A percentile compares a stretch with the other conserved stretches of the same genome.
Conservation (phyloP, 2,888 invertebrate species). For the Anaspis maculata region DNA sequence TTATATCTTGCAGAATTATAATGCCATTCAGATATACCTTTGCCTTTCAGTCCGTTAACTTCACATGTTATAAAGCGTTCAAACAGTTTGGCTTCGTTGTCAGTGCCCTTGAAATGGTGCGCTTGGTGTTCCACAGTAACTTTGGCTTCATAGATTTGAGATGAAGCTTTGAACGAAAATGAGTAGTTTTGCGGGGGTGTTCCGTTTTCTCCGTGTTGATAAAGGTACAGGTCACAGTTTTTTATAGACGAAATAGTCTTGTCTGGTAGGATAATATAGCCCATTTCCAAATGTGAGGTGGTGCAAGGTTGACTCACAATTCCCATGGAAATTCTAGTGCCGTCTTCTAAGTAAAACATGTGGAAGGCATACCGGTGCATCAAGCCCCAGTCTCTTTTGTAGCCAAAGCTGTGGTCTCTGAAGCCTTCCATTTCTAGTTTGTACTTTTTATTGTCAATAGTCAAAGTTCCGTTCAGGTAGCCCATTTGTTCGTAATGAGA, state of each 20-base stretch:
- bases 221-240: conserved; percentile 54
- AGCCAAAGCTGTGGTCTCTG: conserved; percentile 72
- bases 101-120: conserved; percentile 56
- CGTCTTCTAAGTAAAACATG: conserved; percentile 65
- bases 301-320: conserved; percentile 69
- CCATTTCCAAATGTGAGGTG: conserved; percentile 56
- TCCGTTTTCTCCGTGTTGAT: conserved; percentile 62
- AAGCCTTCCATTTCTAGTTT: conserved; percentile 55
- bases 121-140: conserved; percentile 52
- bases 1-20: no score
- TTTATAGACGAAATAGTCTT: conserved; percentile 47
- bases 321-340: conserved; percentile 59
- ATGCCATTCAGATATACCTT: conserved; percentile 66
- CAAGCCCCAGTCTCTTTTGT: conserved; percentile 63
- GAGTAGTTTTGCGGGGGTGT: conserved; percentile 55
- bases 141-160: conserved; percentile 46
- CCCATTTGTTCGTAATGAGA: conserved; percentile 81
- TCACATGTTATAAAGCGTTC: conserved; percentile 50
- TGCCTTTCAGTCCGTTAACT: conserved; percentile 57
- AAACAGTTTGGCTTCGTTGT: conserved; percentile 60
- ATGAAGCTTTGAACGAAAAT: conserved; percentile 53
- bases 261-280: conserved; percentile 49
- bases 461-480: conserved; percentile 50
- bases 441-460: conserved; percentile 45
- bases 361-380: conserved; percentile 74